phyloP scores from a whole-genome alignment of 2,797 vertebrate genomes.

The Onychomys torridus region DNA sequence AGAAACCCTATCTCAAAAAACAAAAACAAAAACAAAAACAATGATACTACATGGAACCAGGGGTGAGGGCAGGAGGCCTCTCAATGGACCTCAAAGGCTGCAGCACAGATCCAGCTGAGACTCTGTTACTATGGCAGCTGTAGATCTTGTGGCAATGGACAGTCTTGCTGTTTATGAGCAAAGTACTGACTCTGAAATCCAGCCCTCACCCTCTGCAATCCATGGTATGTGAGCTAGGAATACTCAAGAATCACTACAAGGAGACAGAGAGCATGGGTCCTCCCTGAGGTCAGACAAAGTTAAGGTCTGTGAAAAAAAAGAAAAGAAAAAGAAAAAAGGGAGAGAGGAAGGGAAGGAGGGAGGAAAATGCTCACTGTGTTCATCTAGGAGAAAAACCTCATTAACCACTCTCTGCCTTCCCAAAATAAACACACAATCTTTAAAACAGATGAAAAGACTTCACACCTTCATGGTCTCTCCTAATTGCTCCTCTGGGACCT shows the following conservation, averaged over 20 bases:
- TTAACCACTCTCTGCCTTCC: background rate
- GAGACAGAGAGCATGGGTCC: background rate
- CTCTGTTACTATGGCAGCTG: background rate
- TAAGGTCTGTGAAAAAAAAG: background rate
- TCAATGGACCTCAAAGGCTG: background rate
- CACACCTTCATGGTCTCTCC: background rate
- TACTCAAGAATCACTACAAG: background rate
- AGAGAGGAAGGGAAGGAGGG: no score
- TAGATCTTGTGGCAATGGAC: background rate
- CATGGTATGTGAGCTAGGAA: background rate
- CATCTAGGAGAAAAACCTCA: conserved; percentile 25
- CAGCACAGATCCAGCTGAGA: background rate
- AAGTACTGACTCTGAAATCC: background rate
- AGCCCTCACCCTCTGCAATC: background rate
- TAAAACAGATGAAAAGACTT: conserved; percentile 10
- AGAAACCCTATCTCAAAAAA: no score
- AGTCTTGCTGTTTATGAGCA: background rate
- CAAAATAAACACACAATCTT: conserved; percentile 22
- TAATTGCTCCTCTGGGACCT: background rate
- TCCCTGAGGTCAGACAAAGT: conserved; percentile 18
- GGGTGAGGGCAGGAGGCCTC: background rate
- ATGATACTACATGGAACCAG: background rate
- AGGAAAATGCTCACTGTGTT: background rate
- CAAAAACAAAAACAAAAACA: background rate
- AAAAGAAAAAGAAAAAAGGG: no score